Evolutionary conservation across 2,797 vertebrate genomes (phyloP).

Genomic region (Geotrypetes seraphini): DNA sequence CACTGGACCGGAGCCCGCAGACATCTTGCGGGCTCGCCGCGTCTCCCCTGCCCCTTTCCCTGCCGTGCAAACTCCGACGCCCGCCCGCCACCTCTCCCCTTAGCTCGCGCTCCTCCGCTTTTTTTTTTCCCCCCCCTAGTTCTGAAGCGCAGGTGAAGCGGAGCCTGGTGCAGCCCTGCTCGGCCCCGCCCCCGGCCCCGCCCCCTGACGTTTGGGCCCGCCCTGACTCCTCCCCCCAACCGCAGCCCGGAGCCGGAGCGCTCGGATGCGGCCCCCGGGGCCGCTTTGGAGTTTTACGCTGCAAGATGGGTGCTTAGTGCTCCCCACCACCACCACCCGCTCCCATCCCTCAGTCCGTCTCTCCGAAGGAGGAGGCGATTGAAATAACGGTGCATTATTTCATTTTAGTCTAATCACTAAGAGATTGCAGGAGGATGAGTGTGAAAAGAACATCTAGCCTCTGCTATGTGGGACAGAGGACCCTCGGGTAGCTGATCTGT

Average conservation of each 20-base stretch:
- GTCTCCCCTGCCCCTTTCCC: no score
- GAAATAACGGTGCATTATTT: background rate
- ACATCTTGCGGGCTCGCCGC: slow-evolving; percentile 26
- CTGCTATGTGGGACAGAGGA: no score
- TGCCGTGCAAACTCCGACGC: slow-evolving; percentile 7
- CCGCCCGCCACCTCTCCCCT: slow-evolving; percentile 16
- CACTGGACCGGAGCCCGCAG: slow-evolving; percentile 12
- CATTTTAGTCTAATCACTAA: no score
- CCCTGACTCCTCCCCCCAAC: background rate
- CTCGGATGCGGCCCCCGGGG: no score
- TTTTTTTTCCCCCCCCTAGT: slow-evolving; percentile 42
- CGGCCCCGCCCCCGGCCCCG: slow-evolving; percentile 19
- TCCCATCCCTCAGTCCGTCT: background rate
- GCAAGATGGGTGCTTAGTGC: no score
- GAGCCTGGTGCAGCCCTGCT: slow-evolving; percentile 66
- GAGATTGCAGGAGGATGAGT: no score
- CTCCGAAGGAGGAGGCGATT: background rate
- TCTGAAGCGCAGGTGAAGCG: slow-evolving; percentile 82
- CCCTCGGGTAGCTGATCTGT: no score
- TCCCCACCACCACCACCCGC: background rate
- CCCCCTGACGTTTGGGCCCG: background rate
- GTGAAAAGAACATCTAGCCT: no score
- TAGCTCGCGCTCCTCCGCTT: slow-evolving; percentile 13
- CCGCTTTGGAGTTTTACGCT: no score
- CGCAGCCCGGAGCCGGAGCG: background rate